Base-by-base conservation (phyloP, 2,888 invertebrate genomes). In the Scaptomyza reducta region DNA sequence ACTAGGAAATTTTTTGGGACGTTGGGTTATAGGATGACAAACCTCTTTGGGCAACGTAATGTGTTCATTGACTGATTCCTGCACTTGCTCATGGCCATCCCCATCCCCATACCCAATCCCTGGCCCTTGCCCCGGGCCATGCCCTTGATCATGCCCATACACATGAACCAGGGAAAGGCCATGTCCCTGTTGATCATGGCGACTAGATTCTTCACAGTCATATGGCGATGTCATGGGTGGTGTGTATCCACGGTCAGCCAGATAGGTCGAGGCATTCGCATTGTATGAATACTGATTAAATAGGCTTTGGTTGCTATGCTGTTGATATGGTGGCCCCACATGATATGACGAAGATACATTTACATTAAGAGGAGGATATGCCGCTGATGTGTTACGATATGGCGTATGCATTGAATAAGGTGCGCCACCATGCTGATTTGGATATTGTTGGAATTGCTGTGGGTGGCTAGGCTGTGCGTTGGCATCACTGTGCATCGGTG, bases 21-120 rank as follows among this genome's bases (percentile, higher is more conserved):
- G n/a, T 22, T 40, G n/a, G 16, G 16, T 50, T 50, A 57, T 57
- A 50, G 57, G 31, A 47, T 47, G 31, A 49, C 49, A 88, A 90
- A 91, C 90, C 90, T 90, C 90, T 87, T 80, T 90, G 55, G 77
- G 82, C 69, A 77, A 79, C 77, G 78, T 64, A 68, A 62, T 66
- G 41, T 50, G 56, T 54, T 67, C 59, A 66, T 66, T 77, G 79
- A 53, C 53, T 51, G 75, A 66, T 59, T 63, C 73, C 68, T 81
- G 73, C 74, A 44, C 29, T 49, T 68, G 69, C 64, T 77, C 54
- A 62, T 80, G 46, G 41, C 68, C 74, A 18, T 55, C n/a, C 82
- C 16, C 40, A 16, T 40, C 14, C 6, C 38, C 14, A 38, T n/a
- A 5, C 16, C 40, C 16, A 1, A 16, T 14, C 14, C 9, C 38